Conservation (phyloP, 2,797 vertebrate genomes). For the Propithecus perrieri region DNA sequence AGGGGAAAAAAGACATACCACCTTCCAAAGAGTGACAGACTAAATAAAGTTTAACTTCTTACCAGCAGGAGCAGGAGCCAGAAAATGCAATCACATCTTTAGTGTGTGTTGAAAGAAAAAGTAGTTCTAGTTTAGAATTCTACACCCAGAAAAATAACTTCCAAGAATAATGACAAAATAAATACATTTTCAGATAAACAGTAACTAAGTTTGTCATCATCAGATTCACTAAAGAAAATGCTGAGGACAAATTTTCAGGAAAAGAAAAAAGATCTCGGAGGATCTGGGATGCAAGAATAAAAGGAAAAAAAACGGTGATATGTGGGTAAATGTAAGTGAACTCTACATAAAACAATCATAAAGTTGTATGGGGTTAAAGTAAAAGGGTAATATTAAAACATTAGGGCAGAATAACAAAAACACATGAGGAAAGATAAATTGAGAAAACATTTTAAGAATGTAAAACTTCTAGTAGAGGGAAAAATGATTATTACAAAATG, state of each 20-base stretch:
- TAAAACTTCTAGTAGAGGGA: background rate
- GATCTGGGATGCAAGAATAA: background rate
- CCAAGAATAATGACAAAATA: background rate
- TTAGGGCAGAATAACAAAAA: background rate
- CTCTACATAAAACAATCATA: background rate
- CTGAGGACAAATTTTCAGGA: background rate
- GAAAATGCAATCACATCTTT: background rate
- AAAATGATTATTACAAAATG: background rate
- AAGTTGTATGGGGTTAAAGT: background rate
- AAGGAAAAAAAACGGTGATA: background rate
- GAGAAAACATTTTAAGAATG: background rate
- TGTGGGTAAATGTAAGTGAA: background rate
- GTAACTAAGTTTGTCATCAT: background rate
- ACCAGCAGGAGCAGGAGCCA: background rate
- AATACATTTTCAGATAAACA: background rate
- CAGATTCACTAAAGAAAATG: background rate
- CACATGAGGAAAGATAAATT: background rate
- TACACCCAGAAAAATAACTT: background rate
- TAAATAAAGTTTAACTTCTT: background rate
- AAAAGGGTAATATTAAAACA: background rate
- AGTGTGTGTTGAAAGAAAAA: background rate
- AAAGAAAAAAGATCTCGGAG: no score
- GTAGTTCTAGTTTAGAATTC: background rate
- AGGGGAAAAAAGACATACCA: background rate
- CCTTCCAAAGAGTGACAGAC: background rate